phyloP scores from a whole-genome alignment of 2,113 vertebrate genomes.

The Recurvirostra avosetta region DNA sequence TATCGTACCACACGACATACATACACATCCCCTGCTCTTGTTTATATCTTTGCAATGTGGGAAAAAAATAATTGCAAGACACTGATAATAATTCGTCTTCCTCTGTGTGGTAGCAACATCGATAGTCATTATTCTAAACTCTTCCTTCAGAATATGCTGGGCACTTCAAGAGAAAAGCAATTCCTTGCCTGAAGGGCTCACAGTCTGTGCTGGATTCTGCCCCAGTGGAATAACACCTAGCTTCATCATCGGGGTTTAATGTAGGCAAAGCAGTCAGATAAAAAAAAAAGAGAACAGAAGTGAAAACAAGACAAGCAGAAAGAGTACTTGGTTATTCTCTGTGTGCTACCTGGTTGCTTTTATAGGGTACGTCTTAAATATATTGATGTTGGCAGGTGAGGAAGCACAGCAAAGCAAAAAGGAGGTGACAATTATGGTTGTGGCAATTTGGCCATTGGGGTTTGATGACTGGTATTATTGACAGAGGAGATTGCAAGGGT shows the following conservation, averaged over 20 bases:
- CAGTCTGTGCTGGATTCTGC: neutral
- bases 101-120: neutral
- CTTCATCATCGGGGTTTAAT: neutral
- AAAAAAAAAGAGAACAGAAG: neutral
- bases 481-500: conserved; percentile 27
- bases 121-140: neutral
- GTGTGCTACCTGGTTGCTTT: neutral
- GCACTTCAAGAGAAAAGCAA: neutral
- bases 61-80: neutral
- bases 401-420: conserved; percentile 44
- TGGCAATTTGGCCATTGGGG: conserved; percentile 16
- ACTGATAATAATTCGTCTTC: conserved; percentile 8
- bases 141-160: neutral
- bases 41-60: neutral
- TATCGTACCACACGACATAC: neutral
- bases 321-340: neutral
- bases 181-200: neutral
- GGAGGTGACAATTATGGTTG: conserved; percentile 23
- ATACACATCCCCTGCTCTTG: neutral
- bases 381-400: conserved; percentile 27
- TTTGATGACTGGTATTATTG: conserved; percentile 48
- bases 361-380: conserved; percentile 23
- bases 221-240: neutral
- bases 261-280: neutral
- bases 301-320: neutral